These are phyloP conservation scores for Frankliniella intonsa DNA, from an alignment of 2,888 invertebrate genomes.

Conservation along the genomic window DNA sequence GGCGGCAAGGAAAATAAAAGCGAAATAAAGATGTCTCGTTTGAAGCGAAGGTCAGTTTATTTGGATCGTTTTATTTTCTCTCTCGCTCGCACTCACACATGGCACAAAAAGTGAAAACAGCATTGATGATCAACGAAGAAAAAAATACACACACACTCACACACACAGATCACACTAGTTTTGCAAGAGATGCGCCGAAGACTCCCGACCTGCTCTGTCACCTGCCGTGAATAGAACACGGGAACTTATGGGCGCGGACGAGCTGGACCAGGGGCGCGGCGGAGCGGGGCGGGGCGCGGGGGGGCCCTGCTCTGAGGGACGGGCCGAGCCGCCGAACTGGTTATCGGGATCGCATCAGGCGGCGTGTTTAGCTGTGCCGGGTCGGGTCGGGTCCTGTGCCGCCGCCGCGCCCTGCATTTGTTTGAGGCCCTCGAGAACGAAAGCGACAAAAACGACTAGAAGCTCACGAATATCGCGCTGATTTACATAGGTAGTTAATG, in stretches of 20 bases:
- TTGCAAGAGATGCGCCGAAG: slow-evolving; percentile 9
- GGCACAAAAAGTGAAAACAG: too few species aligned
- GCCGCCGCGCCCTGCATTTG: too few species aligned
- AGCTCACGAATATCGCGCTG: too few species aligned
- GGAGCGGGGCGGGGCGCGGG: not conserved
- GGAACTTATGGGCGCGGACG: not conserved
- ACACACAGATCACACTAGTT: not conserved
- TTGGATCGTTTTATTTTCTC: not conserved
- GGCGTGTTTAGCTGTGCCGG: too few species aligned
- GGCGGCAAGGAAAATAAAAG: not conserved
- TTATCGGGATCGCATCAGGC: too few species aligned
- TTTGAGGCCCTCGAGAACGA: too few species aligned
- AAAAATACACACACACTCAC: not conserved
- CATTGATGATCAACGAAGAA: not conserved
- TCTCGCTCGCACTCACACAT: not conserved
- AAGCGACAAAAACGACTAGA: too few species aligned
- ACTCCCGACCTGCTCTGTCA: not conserved
- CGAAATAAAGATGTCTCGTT: not conserved
- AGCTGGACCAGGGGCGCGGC: not conserved
- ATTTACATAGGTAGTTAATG: too few species aligned
- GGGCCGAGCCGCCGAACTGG: too few species aligned
- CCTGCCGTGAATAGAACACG: not conserved
- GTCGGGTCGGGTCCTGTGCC: too few species aligned
- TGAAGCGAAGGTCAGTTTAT: not conserved
- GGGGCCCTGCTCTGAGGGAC: too few species aligned